A percentile compares a stretch with the other conserved stretches of the same genome.
Conservation (phyloP, 2,113 vertebrate genomes). For the Edolisoma coerulescens region DNA sequence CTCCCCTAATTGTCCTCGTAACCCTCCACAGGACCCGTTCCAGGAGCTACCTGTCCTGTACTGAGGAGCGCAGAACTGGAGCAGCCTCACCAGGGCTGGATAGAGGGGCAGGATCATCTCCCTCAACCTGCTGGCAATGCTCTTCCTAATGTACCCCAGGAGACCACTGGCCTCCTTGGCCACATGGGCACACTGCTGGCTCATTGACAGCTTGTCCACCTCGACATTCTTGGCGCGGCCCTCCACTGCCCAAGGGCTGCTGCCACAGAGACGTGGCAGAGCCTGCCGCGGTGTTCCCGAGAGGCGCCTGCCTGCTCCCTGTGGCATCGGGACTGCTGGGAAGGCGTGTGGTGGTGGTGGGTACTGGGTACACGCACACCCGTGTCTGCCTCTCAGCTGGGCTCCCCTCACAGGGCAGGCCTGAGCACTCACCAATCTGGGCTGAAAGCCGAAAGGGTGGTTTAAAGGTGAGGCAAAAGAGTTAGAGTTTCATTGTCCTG, state of each 20-base stretch:
- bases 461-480: background rate
- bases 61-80: background rate
- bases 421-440: accelerated
- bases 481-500: background rate
- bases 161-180: background rate
- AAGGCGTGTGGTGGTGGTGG: background rate
- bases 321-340: accelerated
- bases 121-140: background rate
- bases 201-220: background rate
- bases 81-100: background rate
- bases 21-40: accelerated
- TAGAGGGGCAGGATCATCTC: background rate
- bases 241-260: accelerated
- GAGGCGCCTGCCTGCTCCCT: accelerated
- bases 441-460: background rate
- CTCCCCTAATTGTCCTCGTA: background rate
- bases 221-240: accelerated
- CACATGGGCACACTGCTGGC: background rate
- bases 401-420: accelerated
- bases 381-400: accelerated
- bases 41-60: too few relatives aligned
- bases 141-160: background rate
- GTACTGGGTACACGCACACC: accelerated
- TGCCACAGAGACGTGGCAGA: background rate
- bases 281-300: accelerated